Evolutionary conservation across 2,888 invertebrate species (phyloP).

Genomic region (Parapristionchus giblindavisi): DNA sequence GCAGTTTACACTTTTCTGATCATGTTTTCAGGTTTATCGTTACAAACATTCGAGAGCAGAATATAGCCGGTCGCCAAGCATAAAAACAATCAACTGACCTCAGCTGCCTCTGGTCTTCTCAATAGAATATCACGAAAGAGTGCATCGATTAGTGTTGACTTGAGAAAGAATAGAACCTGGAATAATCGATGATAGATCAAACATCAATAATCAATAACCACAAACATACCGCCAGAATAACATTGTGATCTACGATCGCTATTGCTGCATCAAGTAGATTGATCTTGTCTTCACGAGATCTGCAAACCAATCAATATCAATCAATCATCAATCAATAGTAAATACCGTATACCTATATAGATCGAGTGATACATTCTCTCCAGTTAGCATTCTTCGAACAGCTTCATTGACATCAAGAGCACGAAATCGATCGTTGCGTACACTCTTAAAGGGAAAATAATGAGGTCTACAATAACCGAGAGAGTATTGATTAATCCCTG

Average conservation of each 20-base stretch:
- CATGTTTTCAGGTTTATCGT: no score
- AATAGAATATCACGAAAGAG: conserved; percentile 80
- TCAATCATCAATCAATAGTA: no score
- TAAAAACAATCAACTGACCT: conserved; percentile 56
- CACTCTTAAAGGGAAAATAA: conserved; percentile 62
- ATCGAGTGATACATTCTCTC: conserved; percentile 71
- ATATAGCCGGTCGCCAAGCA: no score
- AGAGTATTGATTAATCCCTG: no score
- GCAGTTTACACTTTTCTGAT: no score
- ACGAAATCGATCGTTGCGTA: conserved; percentile 68
- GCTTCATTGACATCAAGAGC: conserved; percentile 67
- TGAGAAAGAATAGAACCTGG: conserved; percentile 76
- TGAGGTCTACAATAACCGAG: no score
- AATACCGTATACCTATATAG: conserved; percentile 68
- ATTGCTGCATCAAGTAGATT: conserved; percentile 70
- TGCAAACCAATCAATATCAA: no score
- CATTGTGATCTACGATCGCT: conserved; percentile 70
- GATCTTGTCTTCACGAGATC: conserved; percentile 58
- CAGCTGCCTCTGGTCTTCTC: conserved; percentile 79
- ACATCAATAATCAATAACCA: background rate
- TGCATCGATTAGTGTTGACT: conserved; percentile 79
- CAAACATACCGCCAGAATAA: conserved; percentile 70
- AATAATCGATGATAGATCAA: conserved; percentile 26
- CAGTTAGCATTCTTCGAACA: conserved; percentile 68
- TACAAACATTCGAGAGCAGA: no score